These are phyloP conservation scores for Anomalospiza imberbis DNA, from an alignment of 2,797 vertebrate genomes.

Conservation along the genomic window DNA sequence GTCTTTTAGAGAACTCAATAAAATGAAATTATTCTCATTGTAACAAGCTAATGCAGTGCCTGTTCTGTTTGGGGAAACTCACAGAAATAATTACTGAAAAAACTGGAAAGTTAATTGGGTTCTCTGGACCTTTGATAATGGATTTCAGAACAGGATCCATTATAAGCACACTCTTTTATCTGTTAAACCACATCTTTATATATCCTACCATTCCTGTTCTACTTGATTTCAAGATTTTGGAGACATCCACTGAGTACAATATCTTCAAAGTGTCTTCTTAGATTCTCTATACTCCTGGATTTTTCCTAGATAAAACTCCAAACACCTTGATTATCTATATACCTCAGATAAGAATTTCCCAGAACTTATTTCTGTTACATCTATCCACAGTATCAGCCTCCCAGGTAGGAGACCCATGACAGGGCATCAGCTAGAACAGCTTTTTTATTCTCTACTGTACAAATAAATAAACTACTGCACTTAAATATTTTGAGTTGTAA, in stretches of 20 bases:
- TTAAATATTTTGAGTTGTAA: neutral
- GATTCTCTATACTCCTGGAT: neutral
- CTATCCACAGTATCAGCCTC: accelerated
- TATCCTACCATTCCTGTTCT: neutral
- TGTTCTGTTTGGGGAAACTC: neutral
- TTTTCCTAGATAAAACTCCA: neutral
- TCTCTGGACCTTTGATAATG: neutral
- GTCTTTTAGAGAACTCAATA: neutral
- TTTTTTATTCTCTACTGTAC: neutral
- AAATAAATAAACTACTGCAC: neutral
- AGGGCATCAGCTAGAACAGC: neutral
- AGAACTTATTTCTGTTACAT: neutral
- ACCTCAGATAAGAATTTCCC: neutral
- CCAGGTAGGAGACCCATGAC: neutral
- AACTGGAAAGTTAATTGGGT: neutral
- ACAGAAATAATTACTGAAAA: neutral
- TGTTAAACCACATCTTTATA: neutral
- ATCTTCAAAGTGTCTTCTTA: neutral
- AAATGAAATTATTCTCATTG: neutral
- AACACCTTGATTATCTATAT: neutral
- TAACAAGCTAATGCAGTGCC: neutral
- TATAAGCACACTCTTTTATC: neutral
- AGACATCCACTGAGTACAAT: neutral
- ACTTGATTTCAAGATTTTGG: neutral
- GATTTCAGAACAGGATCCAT: neutral